phyloP scores from a whole-genome alignment of 2,113 vertebrate species.

The Cololabis saira region DNA sequence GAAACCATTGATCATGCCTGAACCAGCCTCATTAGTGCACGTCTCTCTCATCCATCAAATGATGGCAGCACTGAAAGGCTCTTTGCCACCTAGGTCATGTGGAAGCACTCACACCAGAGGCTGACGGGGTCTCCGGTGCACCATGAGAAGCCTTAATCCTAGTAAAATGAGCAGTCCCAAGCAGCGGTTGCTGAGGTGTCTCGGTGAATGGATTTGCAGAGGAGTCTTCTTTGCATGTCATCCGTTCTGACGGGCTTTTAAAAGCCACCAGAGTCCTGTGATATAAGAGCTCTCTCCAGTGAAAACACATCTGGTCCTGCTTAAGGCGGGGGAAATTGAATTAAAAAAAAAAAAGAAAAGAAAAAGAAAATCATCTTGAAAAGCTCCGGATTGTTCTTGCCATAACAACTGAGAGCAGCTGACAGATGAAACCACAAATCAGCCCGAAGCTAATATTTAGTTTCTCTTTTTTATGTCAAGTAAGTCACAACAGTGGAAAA shows the following conservation, averaged over 20 bases:
- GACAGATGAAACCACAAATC: conserved; percentile 79
- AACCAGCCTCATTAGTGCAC: conserved; percentile 28
- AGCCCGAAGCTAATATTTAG: conserved; percentile 74
- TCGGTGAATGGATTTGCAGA: conserved; percentile 45
- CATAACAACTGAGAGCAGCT: conserved; percentile 72
- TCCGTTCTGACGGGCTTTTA: conserved; percentile 72
- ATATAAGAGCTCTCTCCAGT: conserved; percentile 52
- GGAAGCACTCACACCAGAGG: conserved; percentile 28
- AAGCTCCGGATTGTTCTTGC: conserved; percentile 63
- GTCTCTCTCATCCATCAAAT: conserved; percentile 34
- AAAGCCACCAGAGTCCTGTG: conserved; percentile 54
- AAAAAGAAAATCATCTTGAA: conserved; percentile 71
- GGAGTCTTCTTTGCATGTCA: conserved; percentile 41
- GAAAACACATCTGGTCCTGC: conserved; percentile 73
- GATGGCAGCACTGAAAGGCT: conserved; percentile 19
- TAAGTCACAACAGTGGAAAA: conserved; percentile 57
- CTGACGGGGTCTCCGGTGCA: conserved; percentile 16
- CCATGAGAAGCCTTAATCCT: conserved; percentile 57
- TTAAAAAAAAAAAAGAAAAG: conserved; percentile 44
- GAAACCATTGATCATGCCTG: conserved; percentile 39
- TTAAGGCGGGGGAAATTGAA: conserved; percentile 62
- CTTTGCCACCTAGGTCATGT: conserved; percentile 42
- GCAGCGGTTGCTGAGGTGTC: conserved; percentile 38
- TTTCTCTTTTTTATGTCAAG: conserved; percentile 63
- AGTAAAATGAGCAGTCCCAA: conserved; percentile 25